Evolutionary conservation across 2,113 vertebrate species (phyloP), one percentile per base, ranked within the genome.

Genomic region (Callorhinus ursinus): DNA sequence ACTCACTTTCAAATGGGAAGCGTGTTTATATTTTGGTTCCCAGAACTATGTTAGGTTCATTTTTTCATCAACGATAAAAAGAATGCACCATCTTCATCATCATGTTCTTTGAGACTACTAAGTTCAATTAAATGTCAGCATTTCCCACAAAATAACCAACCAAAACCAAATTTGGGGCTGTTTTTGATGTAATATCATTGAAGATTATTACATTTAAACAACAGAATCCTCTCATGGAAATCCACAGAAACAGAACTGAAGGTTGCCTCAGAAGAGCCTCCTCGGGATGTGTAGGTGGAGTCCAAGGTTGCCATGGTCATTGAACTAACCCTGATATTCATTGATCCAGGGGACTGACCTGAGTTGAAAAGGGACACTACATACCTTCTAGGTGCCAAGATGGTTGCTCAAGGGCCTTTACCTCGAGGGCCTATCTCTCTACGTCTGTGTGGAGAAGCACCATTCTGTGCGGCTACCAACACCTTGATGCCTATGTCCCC

Each of bases 251-350:
- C 1, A 46, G 59, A 83, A 46, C 67, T 28, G 39, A 16, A 74
- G 2, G 4, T 15, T 51, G 46, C 22, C 19, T 65, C 57, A 16
- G 18, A 83, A 71, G 53, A 49, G n/a, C 31, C 46, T 87, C 53
- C 4, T 4, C 2, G 0, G 1, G 46, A 31, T 24, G 26, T n/a
- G 6, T 42, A 5, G 53, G 0, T 26, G 14, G 39, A 53, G 26
- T 36, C 65, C 57, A 24, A 77, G 42, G 42, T 61, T 63, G 51
- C 14, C 19, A 22, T 0, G 1, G 28, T 39, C 2, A 16, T 46
- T 24, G 63, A 90, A 31, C 9, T 21, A 59, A 18, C 39, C 2
- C 0, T 59, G 12, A 67, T 19, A 67, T 4, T 11, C 33, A 8
- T 11, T 71, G 19, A 18, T n/a, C 22, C 57, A 46, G 26, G 51